Base-by-base conservation (phyloP, 2,888 invertebrate genomes). In the Junonia oenone region DNA sequence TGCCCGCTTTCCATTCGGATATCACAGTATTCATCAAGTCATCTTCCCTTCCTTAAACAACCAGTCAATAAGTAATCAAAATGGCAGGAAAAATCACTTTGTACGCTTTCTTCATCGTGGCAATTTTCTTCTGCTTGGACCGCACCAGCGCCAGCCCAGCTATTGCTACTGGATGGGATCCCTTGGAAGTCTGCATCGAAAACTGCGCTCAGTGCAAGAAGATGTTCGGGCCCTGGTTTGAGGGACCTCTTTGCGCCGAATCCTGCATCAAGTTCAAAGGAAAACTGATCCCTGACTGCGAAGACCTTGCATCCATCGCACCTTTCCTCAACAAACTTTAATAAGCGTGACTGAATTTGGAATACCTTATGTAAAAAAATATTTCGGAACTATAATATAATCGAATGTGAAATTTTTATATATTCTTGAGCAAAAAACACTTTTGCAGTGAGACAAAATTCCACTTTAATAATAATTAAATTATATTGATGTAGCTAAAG, bases 141-240 rank as follows among this genome's bases (percentile, higher is more conserved):
- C 22, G 45, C 14, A 15, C n/a, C 8, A 51, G 11, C 27, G 55
- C 55, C n/a, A 49, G 49, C 17, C 57, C 60, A n/a, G 60, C 60
- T 6, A 60, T 60, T 19, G 85, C 86, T 26, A 81, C 81, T 52
- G 89, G 91, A 61, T 91, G 91, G 73, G 92, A 92, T 64, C 80
- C 86, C 0, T 79, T 93, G 70, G 95, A 94, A 63, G 91, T 94
- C 49, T 96, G 96, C 82, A 93, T 96, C 56, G 93, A 96, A 67
- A 97, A 97, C 83, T 97, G 97, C 75, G 96, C 96, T 0, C 96
- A 96, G 72, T 97, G 97, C 82, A 96, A 96, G 83, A 95, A 95
- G 80, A 96, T 96, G 94, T 94, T 95, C 64, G 97, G 96, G 0
- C 92, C 93, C 0, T 96, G 95, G 87, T 97, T 97, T 83, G 95